Base-by-base conservation (phyloP, 2,888 invertebrate genomes). In the Chrysina gloriosa region DNA sequence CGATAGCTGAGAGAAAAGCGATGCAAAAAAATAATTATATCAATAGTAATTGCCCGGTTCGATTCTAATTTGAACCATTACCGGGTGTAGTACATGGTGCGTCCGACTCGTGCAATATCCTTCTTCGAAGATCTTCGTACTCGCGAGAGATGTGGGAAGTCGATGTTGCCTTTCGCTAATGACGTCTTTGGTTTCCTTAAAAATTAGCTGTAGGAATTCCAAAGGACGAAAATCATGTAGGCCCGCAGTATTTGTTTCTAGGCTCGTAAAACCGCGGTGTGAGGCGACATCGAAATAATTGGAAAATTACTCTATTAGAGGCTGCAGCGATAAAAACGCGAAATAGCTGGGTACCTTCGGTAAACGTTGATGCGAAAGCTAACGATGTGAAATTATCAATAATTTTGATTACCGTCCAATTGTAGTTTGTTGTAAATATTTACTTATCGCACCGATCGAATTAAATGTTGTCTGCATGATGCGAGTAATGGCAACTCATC, bases 1-100 rank as follows among this genome's bases (percentile, higher is more conserved):
- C 39, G 45, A 61, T 61, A 45, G 58, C 29, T 27, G 25, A 9
- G 42, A 65, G 36, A 65, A 65, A 31, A 48, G 25, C 11, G 16
- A 29, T 27, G 42, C 36, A 25, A 61, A 61, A 29, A 42, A 42
- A 64, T 64, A 64, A 65, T 65, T 42, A 54, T 54, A 56, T 54
- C 54, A 54, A 52, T 65, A 54, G 45, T 39, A 65, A 65, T 52
- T 50, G 31, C 52, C 45, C 25, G 50, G 25, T 5, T 14, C 58
- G 31, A 23, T 34, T 42, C 66, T 66, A 66, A 66, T 66, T 66
- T 58, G 47, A 56, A 54, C 54, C 31, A 66, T 58, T 56, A 52
- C 48, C 27, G 48, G 11, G 48, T 48, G 54, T 52, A 31, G 52
- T 31, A 27, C 42, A 65, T 52, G 45, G 52, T 31, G 39, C 42